phyloP scores from a whole-genome alignment of 2,113 vertebrate species.

The Elephantulus edwardii region DNA sequence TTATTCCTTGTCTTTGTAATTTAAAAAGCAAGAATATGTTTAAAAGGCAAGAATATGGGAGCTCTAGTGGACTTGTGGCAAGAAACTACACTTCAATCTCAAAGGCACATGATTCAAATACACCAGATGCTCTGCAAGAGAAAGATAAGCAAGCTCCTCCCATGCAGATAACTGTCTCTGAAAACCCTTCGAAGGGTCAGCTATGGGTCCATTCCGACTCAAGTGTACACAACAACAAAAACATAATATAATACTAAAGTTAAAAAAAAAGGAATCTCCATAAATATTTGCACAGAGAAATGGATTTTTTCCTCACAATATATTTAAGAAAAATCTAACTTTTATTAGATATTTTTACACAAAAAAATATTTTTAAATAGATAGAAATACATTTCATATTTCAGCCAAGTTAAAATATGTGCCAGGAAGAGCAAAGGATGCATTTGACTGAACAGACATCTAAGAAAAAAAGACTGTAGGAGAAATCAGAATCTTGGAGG shows the following conservation, averaged over 20 bases:
- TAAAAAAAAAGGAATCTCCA: slow-evolving; percentile 10
- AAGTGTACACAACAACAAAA: too few relatives aligned
- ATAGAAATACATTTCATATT: background rate
- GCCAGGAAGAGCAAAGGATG: background rate
- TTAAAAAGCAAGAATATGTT: slow-evolving; percentile 14
- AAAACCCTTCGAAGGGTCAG: too few relatives aligned
- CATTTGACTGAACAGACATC: background rate
- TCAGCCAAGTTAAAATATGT: background rate
- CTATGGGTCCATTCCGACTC: too few relatives aligned
- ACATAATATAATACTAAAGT: background rate
- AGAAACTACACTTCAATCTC: too few relatives aligned
- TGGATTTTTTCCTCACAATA: background rate
- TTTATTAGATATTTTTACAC: background rate
- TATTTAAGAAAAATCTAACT: background rate
- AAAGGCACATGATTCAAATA: too few relatives aligned
- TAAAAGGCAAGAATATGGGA: too few relatives aligned
- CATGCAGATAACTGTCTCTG: too few relatives aligned
- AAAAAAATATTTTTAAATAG: background rate
- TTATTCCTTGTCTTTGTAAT: background rate
- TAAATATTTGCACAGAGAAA: background rate
- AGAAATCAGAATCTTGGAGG: background rate
- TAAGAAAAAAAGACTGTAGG: background rate
- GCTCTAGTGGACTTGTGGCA: too few relatives aligned
- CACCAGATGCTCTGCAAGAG: too few relatives aligned
- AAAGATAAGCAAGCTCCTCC: too few relatives aligned